Base-by-base conservation (phyloP, 2,113 vertebrate species). In the Oenanthe melanoleuca region DNA sequence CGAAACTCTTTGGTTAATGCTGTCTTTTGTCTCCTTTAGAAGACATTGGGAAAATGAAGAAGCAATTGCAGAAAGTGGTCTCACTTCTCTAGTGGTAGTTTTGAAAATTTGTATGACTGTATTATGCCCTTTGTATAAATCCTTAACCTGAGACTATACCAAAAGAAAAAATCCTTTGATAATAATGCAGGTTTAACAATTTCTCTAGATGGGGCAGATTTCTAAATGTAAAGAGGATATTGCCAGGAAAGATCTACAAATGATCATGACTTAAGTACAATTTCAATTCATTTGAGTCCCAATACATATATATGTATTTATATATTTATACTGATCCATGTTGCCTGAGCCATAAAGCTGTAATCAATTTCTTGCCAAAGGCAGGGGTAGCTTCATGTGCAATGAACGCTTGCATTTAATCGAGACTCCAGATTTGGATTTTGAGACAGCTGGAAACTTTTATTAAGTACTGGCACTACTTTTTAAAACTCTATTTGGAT, bases 371-470 rank as follows among this genome's bases (percentile, higher is more conserved):
- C 59, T 82, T 80, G 87, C 87, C 87, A 97, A 92, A 93, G 72
- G 57, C 72, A 89, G 33, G 33, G 52, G 33, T 65, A 91, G 53
- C 86, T 93, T 91, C 69, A 72, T 86, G 61, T 88, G 86, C 34
- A 88, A 70, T 2, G 45, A 96, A 67, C 29, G 38, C 78, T 95
- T 23, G 11, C 63, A 79, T 92, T 66, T 96, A 96, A 96, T 92
- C 0, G 95, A 95, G 84, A 94, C 34, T 72, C 71, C 93, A 97
- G 86, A 94, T 88, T 28, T 92, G 61, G 31, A 75, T 70, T 95
- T 49, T 92, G 80, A 96, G 89, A 80, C 75, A 95, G 93, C 17
- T 96, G 95, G 96, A 97, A 97, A 95, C 37, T 97, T 97, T 96
- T 95, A 94, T 94, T 80, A 96, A 95, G 89, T 93, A 93, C 82